Evolutionary conservation across 2,888 invertebrate genomes (phyloP), one percentile per base, ranked within the genome.

Genomic region (Resseliella maxima): DNA sequence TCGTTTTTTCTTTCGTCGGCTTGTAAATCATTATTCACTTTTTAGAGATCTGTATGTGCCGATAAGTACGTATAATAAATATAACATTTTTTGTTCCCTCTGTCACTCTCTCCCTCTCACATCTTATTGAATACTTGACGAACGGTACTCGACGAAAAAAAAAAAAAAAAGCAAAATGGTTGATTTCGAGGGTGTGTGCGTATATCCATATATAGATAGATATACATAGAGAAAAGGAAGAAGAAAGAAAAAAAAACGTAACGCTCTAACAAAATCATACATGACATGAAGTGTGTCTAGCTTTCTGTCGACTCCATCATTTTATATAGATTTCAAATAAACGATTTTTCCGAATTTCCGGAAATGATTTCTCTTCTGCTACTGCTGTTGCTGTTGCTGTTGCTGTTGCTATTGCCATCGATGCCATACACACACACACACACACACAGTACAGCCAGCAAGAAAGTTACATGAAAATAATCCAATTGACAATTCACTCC

Each of bases 291-390:
- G 72, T 72, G 72, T 72, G 72, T 72, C 72, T 72, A 72, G 72
- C 35, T 1, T n/a, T n/a, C 72, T 72, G 72, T 72, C 72, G 72
- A 72, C 72, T 72, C 72, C 72, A 72, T 72, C 72, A 72, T 72
- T 72, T 72, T 72, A 72, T n/a, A n/a, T 72, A 72, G 72, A 72
- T 72, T 72, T 72, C 72, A 72, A 72, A 72, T 72, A 72, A 72
- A 72, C 15, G 72, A 72, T 72, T 72, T 72, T 72, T 72, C 72
- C 72, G 31, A 72, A 72, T 72, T 72, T 72, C 72, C 72, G 72
- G 72, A 72, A 72, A 31, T 72, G 72, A 72, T 72, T 72, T 72
- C 24, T 31, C 72, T 72, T 72, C 59, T 24, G 1, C n/a, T 72
- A 15, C 72, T 15, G 31, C 31, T n/a, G n/a, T 18, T 21, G 2